A percentile compares a stretch with the other conserved stretches of the same genome.
Conservation (phyloP, 1,140 invertebrate genomes). For the Monomorium pharaonis region DNA sequence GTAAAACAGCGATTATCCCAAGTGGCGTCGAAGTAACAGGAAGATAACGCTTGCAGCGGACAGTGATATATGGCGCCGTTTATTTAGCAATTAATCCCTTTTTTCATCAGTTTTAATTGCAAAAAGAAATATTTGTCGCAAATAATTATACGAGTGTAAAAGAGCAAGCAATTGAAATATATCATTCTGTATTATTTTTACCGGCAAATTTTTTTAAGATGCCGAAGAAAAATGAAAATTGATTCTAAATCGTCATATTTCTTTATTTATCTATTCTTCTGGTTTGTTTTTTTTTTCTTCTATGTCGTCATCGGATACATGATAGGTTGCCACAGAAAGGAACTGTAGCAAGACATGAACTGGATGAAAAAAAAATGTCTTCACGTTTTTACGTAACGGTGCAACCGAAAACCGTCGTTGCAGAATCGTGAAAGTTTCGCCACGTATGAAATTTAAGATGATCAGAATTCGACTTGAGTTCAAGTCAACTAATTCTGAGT, state of each 20-base stretch:
- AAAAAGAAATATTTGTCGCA: background rate
- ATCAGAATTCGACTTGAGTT: background rate
- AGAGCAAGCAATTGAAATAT: background rate
- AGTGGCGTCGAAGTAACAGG: constrained; percentile 4
- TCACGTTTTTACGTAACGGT: constrained; percentile 65
- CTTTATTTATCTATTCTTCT: background rate
- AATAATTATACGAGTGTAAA: background rate
- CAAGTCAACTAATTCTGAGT: background rate
- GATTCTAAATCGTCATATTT: background rate
- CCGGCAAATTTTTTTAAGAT: background rate
- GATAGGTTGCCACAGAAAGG: constrained; percentile 12
- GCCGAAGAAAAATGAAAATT: background rate
- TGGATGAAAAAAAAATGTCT: constrained; percentile 40
- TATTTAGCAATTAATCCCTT: constrained; percentile 1
- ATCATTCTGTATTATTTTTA: background rate
- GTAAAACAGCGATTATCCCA: constrained; percentile 28
- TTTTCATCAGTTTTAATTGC: background rate
- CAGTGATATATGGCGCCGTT: constrained; percentile 4
- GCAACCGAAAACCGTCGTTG: constrained; percentile 67
- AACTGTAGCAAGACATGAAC: constrained; percentile 2
- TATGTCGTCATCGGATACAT: background rate
- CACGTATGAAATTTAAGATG: constrained; percentile 69
- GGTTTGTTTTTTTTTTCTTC: background rate
- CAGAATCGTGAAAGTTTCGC: constrained; percentile 53
- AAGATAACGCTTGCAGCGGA: constrained; percentile 41